Base-by-base conservation (phyloP, 2,113 vertebrate genomes). In the Leuciscus idus region DNA sequence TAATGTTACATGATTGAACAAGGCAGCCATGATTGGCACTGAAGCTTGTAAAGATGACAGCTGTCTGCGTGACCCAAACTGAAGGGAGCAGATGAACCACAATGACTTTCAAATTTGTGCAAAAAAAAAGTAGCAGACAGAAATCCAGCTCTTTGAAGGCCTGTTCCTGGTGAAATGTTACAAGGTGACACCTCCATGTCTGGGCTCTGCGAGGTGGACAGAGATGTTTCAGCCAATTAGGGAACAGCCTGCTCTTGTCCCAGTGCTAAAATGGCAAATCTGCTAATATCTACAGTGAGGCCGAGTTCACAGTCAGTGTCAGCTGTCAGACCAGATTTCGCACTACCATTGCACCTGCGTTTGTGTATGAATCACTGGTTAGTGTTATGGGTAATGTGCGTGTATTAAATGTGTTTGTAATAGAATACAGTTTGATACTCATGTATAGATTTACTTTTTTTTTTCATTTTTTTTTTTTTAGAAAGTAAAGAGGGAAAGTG, bases 321-420 rank as follows among this genome's bases (percentile, higher is more conserved):
- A 75, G 83, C 78, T 88, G 87, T 88, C 89, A 73, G 84, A 81
- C 57, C 57, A 87, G 74, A 87, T 90, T 88, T 88, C 70, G 79
- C 87, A 86, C 72, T 50, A 64, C 21, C 15, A 59, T 17, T 39
- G 80, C 46, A 36, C 76, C n/a, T 75, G 68, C 4, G 15, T 33
- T 62, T 85, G 75, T 33, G 26, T 74, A 28, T 66, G 28, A 52
- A 28, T 75, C 66, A 57, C 3, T 39, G 17, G 36, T 48, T 23
- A 55, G 52, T 1, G 8, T 11, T 26, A 23, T 85, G 75, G 46
- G 62, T 30, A 33, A 30, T 36, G 76, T 46, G 62, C 3, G 4
- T 46, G 76, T 81, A n/a, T 76, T 52, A 21, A 59, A 39, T 59
- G 28, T 66, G 26, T 74, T 70, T 87, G 46, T 68, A 50, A 62